Conservation (phyloP, 2,113 vertebrate species). For the Nipponia nippon region DNA sequence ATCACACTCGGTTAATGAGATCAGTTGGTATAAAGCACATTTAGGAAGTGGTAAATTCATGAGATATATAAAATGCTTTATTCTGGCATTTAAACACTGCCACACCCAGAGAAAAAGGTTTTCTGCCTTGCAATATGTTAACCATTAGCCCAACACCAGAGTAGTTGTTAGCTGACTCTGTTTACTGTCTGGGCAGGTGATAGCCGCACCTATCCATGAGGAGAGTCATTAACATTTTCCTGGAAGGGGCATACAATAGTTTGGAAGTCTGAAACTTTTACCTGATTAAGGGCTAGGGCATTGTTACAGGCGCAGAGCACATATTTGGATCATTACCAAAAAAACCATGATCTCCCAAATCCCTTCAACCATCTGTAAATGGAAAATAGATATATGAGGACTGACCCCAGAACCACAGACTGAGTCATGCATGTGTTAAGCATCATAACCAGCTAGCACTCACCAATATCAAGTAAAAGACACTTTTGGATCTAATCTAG, state of each 20-base stretch:
- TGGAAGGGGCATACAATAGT: background rate
- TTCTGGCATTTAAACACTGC: background rate
- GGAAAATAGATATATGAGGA: background rate
- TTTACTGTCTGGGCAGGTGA: conserved; percentile 25
- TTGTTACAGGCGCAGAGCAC: background rate
- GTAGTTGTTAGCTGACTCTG: background rate
- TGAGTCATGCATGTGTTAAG: background rate
- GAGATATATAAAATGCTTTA: background rate
- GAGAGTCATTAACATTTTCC: background rate
- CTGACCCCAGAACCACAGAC: background rate
- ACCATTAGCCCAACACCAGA: background rate
- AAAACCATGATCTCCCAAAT: accelerated
- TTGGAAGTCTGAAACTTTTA: background rate
- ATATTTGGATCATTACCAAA: background rate
- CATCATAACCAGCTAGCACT: background rate
- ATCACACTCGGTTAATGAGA: background rate
- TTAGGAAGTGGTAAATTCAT: background rate
- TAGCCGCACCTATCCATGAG: background rate
- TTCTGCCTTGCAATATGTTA: background rate
- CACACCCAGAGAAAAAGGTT: background rate
- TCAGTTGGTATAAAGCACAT: background rate
- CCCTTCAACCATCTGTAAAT: background rate
- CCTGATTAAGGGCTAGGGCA: background rate
- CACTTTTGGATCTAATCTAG: background rate
- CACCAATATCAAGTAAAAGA: background rate